Conservation (phyloP, 2,888 invertebrate genomes). For the Diarsia dahlii region DNA sequence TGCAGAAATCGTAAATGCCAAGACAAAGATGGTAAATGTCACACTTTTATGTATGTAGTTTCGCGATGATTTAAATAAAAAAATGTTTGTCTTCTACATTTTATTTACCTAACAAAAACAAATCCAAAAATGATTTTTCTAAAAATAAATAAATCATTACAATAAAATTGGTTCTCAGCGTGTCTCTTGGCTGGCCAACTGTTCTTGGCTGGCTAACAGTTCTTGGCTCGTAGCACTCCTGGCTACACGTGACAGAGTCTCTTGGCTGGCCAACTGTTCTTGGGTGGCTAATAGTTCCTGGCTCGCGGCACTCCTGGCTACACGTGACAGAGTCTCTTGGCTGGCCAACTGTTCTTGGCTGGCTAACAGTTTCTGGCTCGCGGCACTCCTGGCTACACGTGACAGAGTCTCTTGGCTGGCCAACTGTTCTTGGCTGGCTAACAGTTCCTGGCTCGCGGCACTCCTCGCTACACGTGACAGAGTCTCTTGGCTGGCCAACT, state of each 20-base stretch:
- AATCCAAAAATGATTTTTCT: background rate
- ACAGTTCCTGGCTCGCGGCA: background rate
- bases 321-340: background rate
- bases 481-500: background rate
- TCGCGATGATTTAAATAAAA: background rate
- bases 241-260: background rate
- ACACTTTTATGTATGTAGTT: no score
- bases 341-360: slow-evolving; percentile 6
- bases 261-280: slow-evolving; percentile 16
- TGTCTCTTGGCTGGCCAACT: background rate
- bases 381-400: background rate
- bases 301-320: slow-evolving; percentile 8
- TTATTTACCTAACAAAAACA: background rate
- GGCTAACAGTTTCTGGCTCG: slow-evolving; percentile 4
- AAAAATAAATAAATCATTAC: background rate
- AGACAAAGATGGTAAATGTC: background rate
- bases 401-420: slow-evolving; percentile 10
- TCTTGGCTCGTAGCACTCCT: slow-evolving; percentile 11
- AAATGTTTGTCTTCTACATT: background rate
- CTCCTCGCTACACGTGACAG: slow-evolving; percentile 7
- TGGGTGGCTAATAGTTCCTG: background rate
- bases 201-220: slow-evolving; percentile 15
- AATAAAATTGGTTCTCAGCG: background rate
- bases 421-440: slow-evolving; percentile 12
- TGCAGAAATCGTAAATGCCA: no score